A percentile compares a stretch with the other conserved stretches of the same genome.
These are phyloP conservation scores for Delichon dasypus DNA, from an alignment of 2,797 vertebrate genomes.

Conservation along the genomic window DNA sequence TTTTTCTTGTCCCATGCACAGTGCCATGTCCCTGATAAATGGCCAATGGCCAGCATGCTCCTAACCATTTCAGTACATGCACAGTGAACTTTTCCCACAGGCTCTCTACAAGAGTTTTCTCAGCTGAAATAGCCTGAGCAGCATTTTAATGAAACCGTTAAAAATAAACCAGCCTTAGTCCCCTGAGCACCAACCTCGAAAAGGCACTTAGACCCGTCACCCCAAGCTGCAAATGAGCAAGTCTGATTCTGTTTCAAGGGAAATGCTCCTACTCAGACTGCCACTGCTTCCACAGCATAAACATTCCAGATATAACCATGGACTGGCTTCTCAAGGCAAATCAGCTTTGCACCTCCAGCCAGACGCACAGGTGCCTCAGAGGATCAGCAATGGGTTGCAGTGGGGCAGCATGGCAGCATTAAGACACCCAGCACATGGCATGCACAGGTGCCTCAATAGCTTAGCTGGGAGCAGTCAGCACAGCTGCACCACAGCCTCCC, in stretches of 20 bases:
- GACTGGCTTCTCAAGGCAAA: not conserved
- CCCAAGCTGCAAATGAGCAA: not conserved
- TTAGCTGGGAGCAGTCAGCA: not conserved
- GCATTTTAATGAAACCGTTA: not conserved
- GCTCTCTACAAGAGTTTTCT: not conserved
- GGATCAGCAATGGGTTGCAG: not conserved
- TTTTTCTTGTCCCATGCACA: not conserved
- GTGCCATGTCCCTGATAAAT: fast-evolving
- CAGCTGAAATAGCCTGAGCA: not conserved
- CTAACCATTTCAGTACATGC: not conserved
- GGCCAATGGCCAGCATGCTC: not conserved
- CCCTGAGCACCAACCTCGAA: not conserved
- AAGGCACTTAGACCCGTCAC: not conserved
- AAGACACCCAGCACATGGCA: fast-evolving
- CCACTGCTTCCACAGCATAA: not conserved
- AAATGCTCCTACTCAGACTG: not conserved
- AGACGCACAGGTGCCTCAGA: not conserved
- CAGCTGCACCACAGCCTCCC: too few species aligned
- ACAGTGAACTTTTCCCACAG: not conserved
- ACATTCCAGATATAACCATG: fast-evolving
- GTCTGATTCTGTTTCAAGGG: not conserved
- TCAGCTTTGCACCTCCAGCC: not conserved
- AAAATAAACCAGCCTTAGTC: not conserved
- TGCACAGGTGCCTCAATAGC: not conserved
- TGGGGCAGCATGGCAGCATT: fast-evolving